Evolutionary conservation across 2,113 vertebrate species (phyloP), one percentile per base, ranked within the genome.

Genomic region (Nycticorax nycticorax): DNA sequence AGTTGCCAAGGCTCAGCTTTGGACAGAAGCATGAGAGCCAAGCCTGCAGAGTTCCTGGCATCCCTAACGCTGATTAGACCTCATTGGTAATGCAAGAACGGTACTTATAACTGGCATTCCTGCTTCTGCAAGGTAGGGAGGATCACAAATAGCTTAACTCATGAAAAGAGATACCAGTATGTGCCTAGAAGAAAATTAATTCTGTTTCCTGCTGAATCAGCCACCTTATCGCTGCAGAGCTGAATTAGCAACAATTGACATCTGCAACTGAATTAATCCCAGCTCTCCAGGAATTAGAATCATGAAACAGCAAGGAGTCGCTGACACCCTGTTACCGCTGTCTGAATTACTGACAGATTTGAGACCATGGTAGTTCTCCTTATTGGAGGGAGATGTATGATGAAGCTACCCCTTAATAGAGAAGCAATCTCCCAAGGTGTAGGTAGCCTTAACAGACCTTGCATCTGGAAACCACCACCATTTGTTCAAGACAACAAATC

Each of bases 251-350:
- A 75, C 68, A 66, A 39, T 67, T 50, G 43, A 77, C 68, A 92
- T 92, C 39, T 78, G 59, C 69, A 96, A 79, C 33, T 67, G 88
- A 86, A 85, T 95, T 91, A 94, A 89, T 88, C 76, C 76, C 80
- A 93, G 68, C 56, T 96, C 59, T 97, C 89, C 90, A 94, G 86
- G 91, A 96, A 95, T 92, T 84, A 78, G 47, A 88, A 57, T 86
- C n/a, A 66, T 57, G 75, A 78, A 89, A 47, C 35, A 75, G 22
- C 0, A 0, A 91, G 67, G 26, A 41, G n/a, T 72, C 0, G 0
- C 35, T 92, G 60, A 41, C 33, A 88, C 21, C 1, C 72, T 75
- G 0, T 84, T 77, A 66, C 62, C 4, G 14, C 27, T 12, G 14
- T 22, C 19, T 67, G 27, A 72, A 80, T 75, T 73, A 63, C 30